Evolutionary conservation across 1,140 invertebrate genomes (phyloP), one percentile per base, ranked within the genome.

Genomic region (Artemia franciscana): DNA sequence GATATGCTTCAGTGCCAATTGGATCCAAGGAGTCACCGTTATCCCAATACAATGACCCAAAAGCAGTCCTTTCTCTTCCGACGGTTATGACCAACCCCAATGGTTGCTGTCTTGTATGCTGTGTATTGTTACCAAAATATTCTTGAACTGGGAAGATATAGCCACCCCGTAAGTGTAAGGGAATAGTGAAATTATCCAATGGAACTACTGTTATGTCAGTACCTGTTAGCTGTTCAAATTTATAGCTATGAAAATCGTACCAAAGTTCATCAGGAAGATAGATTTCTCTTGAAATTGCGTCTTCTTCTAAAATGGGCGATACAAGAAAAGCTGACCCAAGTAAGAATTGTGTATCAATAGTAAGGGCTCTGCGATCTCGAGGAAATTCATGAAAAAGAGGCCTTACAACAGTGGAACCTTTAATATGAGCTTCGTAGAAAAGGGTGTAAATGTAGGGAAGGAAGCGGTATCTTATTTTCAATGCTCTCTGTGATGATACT

Each of bases 91-190:
- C 60, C 27, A 68, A 64, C 3, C 63, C 64, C 5, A 68, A 58
- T 18, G 24, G 24, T 3, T 59, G 26, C 26, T 63, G 5, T n/a
- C 62, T 56, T 26, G 51, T 63, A 24, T 12, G 18, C 15, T 24
- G 7, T 28, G n/a, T 81, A 0, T 85, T 88, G 1, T 80, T 86
- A 5, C 73, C 65, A 28, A 73, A 75, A 21, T 83, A 77, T 61
- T 74, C 71, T 68, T 88, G 85, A 60, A 74, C 72, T 0, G 87
- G 82, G 58, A 91, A 67, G 64, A 91, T 80, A 51, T 73, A 75
- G 4, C 87, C 88, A 59, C 82, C 85, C 68, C 82, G 72, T 21
- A 88, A 72, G 62, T 83, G 77, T 62, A 84, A 68, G 25, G 82
- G 84, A 2, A 51, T 18, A 27, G 57, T 63, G 64, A 87, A 84